A percentile compares a stretch with the other conserved stretches of the same genome.
Conservation (phyloP, 2,113 vertebrate genomes). For the Xiphophorus couchianus region DNA sequence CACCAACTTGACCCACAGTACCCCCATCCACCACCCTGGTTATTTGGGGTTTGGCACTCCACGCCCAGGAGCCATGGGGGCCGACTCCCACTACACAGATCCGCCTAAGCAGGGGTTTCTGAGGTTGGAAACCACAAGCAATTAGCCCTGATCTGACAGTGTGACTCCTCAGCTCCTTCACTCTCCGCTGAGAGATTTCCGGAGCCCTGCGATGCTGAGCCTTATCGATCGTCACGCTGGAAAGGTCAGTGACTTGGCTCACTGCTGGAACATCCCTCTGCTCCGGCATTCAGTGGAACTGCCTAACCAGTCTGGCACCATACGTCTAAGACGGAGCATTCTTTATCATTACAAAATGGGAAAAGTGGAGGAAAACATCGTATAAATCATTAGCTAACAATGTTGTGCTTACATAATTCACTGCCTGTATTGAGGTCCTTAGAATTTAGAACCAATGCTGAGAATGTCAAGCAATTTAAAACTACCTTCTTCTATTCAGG, state of each 20-base stretch:
- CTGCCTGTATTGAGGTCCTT: neutral
- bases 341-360: neutral
- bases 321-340: neutral
- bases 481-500: neutral
- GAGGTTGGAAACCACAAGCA: conserved; percentile 65
- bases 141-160: conserved; percentile 75
- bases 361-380: neutral
- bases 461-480: neutral
- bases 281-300: conserved; percentile 46
- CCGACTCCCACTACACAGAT: conserved; percentile 32
- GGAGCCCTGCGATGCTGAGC: conserved; percentile 71
- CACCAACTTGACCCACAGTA: too few relatives aligned
- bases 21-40: neutral
- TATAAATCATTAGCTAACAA: conserved; percentile 1
- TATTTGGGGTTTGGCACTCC: conserved; percentile 10
- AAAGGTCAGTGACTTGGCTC: conserved; percentile 77
- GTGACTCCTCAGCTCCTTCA: conserved; percentile 64
- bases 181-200: conserved; percentile 74
- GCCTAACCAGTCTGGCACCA: conserved; percentile 21
- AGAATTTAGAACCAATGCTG: neutral
- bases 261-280: conserved; percentile 42
- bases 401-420: neutral
- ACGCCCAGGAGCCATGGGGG: conserved; percentile 8
- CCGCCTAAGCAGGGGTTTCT: conserved; percentile 48
- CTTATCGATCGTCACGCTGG: conserved; percentile 67